Base-by-base conservation (phyloP, 2,888 invertebrate genomes). In the Aleiodes testaceus region DNA sequence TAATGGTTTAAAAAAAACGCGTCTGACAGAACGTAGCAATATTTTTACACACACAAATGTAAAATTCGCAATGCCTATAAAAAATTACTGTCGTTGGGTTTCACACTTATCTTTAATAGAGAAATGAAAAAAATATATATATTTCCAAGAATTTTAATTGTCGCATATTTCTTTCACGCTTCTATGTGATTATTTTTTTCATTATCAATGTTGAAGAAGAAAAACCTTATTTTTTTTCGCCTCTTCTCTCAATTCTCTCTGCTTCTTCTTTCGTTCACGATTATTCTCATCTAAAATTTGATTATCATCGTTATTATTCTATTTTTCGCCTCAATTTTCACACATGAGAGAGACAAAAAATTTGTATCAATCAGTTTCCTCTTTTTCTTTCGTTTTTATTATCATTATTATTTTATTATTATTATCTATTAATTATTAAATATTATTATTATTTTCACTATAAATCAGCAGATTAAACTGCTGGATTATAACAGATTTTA, bases 31-130 rank as follows among this genome's bases (percentile, higher is more conserved):
- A 79, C 78, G 79, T 82, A 81, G 78, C 76, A 77, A 84, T 85
- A 84, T 84, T 84, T 85, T 84, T 84, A 83, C 83, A 84, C 80
- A 76, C 80, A 76, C 36, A 36, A 36, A 81, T 77, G 79, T 82
- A 80, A 77, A 77, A 76, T 79, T 80, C 74, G 79, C 75, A 79
- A 76, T 80, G 77, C 70, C 79, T 78, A 75, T 76, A 66, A 36
- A 36, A 36, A 36, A 2, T 74, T 50, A 77, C 74, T 76, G 77
- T 79, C 78, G 75, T 78, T 77, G 74, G 75, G 78, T 76, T 73
- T 47, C 16, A 69, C 70, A 26, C 50, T 71, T 73, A 71, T 70
- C 53, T 69, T 68, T 53, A 72, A 52, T 65, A 66, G 71, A 66
- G 53, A 71, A 72, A 7, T 26, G 71, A 65, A 61, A 44, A 11